phyloP scores from a whole-genome alignment of 2,113 vertebrate genomes.

The Barnardius zonarius region DNA sequence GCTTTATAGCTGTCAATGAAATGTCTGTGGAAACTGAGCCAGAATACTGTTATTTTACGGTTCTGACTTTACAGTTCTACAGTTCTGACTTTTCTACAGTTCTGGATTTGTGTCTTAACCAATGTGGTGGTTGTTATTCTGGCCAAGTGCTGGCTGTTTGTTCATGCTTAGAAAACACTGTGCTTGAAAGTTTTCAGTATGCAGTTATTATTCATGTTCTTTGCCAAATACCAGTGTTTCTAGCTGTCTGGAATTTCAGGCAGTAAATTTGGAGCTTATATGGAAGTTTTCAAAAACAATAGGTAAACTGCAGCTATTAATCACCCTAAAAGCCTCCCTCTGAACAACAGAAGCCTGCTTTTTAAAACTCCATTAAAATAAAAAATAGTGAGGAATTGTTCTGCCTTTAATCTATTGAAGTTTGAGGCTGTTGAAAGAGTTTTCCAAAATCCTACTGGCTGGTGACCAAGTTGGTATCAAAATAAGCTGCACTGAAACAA shows the following conservation, averaged over 20 bases:
- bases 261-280: neutral
- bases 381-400: neutral
- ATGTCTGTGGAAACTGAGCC: neutral
- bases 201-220: neutral
- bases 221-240: neutral
- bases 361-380: neutral
- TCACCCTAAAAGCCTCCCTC: neutral
- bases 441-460: neutral
- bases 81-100: too few species aligned
- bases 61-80: neutral
- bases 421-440: neutral
- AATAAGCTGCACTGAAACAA: neutral
- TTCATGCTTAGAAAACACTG: neutral
- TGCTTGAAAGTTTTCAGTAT: neutral
- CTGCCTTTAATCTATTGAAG: neutral
- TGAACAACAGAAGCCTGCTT: neutral
- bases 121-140: neutral
- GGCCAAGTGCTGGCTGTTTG: neutral
- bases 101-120: neutral
- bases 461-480: neutral
- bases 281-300: neutral
- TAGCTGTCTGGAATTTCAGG: neutral
- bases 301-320: neutral
- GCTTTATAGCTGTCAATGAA: neutral
- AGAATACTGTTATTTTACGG: neutral